These are phyloP conservation scores for Amblyjoppa fuscipennis DNA, from an alignment of 2,888 invertebrate genomes.

Conservation along the genomic window DNA sequence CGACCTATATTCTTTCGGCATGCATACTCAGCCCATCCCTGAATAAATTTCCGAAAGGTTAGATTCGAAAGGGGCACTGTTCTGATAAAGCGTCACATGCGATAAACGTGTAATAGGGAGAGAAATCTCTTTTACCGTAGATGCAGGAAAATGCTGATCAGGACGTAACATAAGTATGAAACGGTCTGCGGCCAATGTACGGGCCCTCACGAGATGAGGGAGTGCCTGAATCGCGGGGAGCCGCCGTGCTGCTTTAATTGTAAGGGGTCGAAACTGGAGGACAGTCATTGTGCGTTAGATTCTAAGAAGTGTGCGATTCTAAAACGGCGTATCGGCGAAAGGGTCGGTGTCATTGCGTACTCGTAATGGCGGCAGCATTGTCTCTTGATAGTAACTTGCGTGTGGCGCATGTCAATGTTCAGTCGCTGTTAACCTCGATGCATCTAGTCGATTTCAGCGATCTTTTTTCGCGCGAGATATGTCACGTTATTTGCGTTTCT, in stretches of 20 bases:
- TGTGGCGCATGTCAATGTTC: neutral
- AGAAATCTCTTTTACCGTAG: too few species aligned
- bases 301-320: neutral
- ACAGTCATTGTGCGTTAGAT: neutral
- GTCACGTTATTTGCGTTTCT: neutral
- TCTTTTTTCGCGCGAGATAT: neutral
- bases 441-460: neutral
- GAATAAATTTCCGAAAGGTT: too few species aligned
- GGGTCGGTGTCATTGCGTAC: neutral
- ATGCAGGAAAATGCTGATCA: too few species aligned
- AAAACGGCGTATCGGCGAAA: neutral
- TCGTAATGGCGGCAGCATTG: neutral
- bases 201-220: neutral
- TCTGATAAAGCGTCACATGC: too few species aligned
- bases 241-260: neutral
- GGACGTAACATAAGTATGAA: too few species aligned
- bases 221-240: neutral
- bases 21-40: too few species aligned
- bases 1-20: too few species aligned
- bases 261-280: neutral
- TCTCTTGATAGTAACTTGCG: neutral
- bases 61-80: too few species aligned
- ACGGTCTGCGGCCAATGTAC: neutral
- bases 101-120: too few species aligned
- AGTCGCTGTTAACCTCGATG: neutral